A percentile compares a stretch with the other conserved stretches of the same genome.
Evolutionary conservation across 2,113 vertebrate species (phyloP).

Genomic region (Phodopus roborovskii): DNA sequence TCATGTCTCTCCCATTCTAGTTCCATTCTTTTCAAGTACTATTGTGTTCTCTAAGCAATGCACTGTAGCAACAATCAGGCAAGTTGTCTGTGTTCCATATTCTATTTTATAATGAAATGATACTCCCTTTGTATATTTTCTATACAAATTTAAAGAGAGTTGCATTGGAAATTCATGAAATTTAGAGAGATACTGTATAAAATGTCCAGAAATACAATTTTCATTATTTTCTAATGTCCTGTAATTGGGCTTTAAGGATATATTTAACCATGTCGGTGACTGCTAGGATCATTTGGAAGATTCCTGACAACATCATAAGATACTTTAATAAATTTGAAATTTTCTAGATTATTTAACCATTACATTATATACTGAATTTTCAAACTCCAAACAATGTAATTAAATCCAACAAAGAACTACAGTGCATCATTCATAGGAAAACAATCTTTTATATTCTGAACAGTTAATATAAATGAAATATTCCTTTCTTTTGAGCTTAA

Average conservation of each 20-base stretch:
- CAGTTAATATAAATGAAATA: slow-evolving; percentile 29
- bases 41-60: not conserved
- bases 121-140: not conserved
- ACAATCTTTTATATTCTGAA: not conserved
- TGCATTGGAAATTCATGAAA: not conserved
- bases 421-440: not conserved
- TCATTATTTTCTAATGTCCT: not conserved
- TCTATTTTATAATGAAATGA: not conserved
- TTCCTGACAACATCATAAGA: not conserved
- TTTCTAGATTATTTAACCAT: not conserved
- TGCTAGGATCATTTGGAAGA: not conserved
- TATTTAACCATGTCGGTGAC: not conserved
- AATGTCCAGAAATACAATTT: not conserved
- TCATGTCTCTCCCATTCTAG: not conserved
- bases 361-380: not conserved
- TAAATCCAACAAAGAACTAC: not conserved
- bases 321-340: not conserved
- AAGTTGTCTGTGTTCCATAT: not conserved
- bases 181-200: not conserved
- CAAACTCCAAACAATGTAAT: not conserved
- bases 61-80: accelerated
- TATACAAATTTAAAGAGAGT: not conserved
- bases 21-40: not conserved
- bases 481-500: not conserved
- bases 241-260: not conserved